Evolutionary conservation across 2,797 vertebrate genomes (phyloP), one percentile per base, ranked within the genome.

Genomic region (Scolopax rusticola): DNA sequence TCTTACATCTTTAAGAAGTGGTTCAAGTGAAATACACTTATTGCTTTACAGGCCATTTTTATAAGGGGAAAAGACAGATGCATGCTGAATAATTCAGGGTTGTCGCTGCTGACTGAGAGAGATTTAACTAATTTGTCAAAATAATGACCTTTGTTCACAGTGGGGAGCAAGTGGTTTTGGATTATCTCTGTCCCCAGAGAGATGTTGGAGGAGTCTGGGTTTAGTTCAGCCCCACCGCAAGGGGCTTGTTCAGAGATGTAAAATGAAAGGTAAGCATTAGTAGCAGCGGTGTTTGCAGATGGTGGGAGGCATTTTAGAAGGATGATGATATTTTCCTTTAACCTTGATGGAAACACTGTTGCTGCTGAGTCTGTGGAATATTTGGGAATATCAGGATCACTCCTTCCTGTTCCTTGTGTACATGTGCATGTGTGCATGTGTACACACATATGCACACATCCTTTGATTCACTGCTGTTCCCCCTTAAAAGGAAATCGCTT

Each of bases 51-150:
- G 89, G 61, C 76, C 5, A 0, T 57, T 94, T 80, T 41, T 83
- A 56, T 79, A 70, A 84, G 60, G 73, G 40, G 15, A 24, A 23
- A 61, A 93, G 93, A 94, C 79, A 94, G 84, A 96, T 95, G 86
- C 36, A 1, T 84, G 73, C 81, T 96, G 92, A 97, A 97, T 95
- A 92, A 95, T 96, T 96, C 95, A 93, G 90, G 79, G 65, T 94
- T 28, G 27, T 90, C 21, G 3, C 51, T 91, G 93, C 87, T 92
- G 96, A 95, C 90, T 85, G 88, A 93, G 91, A 88, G 84, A 90
- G 91, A 95, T 96, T 94, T 97, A 91, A 94, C 91, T 91, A 84
- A 95, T 94, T 91, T 93, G 93, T 96, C 93, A 94, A 75, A 96
- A 96, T 96, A 91, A 96, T 40, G 93, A 92, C 89, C 93, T 85